These are phyloP conservation scores for Diploscapter pachys DNA, from an alignment of 1,140 invertebrate species.

Conservation along the genomic window DNA sequence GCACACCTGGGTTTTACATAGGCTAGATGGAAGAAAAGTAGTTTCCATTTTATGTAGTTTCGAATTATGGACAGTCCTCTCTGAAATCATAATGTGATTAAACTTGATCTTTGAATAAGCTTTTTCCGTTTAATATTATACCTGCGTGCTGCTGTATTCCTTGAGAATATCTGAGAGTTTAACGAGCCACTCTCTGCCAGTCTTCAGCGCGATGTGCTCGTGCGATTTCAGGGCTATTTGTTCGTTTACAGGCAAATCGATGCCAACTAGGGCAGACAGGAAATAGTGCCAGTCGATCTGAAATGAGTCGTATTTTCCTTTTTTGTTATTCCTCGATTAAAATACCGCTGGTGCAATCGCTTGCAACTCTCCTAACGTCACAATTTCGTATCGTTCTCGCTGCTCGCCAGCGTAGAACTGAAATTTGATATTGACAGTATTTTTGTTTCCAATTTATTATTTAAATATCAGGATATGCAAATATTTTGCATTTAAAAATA, in stretches of 20 bases:
- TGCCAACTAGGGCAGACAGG: conserved; percentile 16
- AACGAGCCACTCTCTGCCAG: too few species aligned
- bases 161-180: too few species aligned
- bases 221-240: too few species aligned
- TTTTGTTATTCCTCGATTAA: neutral
- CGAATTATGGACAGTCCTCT: neutral
- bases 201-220: too few species aligned
- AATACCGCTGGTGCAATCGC: conserved; percentile 14
- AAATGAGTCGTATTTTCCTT: neutral
- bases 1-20: conserved; percentile 12
- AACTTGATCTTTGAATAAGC: too few species aligned
- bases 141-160: too few species aligned
- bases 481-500: neutral
- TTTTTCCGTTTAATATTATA: too few species aligned
- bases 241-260: too few species aligned
- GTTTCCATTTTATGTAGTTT: conserved; percentile 32
- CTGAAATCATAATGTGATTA: too few species aligned
- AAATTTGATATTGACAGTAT: too few species aligned
- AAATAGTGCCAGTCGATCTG: conserved; percentile 25
- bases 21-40: conserved; percentile 21
- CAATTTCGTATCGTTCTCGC: conserved; percentile 14
- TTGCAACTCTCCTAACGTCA: conserved; percentile 9
- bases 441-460: too few species aligned
- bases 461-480: too few species aligned
- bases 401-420: conserved; percentile 2